Percentiles rank a stretch among this genome's conserved stretches.
These are phyloP conservation scores for Nemotelus pantherinus DNA, from an alignment of 2,888 invertebrate species.

Conservation along the genomic window DNA sequence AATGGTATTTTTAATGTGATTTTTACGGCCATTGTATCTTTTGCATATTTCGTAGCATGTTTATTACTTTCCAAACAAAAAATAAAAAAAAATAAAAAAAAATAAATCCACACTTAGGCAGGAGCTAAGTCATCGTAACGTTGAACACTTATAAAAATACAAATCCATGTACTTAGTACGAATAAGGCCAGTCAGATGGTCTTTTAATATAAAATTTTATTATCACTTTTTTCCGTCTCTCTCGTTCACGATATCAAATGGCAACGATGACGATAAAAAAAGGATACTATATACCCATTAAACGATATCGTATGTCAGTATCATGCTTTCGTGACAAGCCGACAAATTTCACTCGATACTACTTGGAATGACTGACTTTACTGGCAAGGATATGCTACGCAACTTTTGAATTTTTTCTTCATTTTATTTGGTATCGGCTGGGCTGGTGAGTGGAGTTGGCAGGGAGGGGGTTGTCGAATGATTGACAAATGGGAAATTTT, in stretches of 20 bases:
- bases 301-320: not conserved
- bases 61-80: too few species aligned
- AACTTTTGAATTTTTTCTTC: not conserved
- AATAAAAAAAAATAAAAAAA: too few species aligned
- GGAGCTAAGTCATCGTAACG: too few species aligned
- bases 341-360: not conserved
- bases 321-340: not conserved
- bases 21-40: conserved; percentile 5
- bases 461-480: not conserved
- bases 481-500: too few species aligned
- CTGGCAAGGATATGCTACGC: not conserved
- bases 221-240: too few species aligned
- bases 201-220: too few species aligned
- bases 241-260: too few species aligned
- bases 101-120: too few species aligned
- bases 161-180: too few species aligned
- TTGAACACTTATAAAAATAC: too few species aligned
- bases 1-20: conserved; percentile 32
- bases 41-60: not conserved
- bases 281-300: not conserved
- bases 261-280: not conserved
- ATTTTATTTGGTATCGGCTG: not conserved
- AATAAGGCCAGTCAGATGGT: too few species aligned
- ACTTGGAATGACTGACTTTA: not conserved
- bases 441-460: not conserved